These are phyloP conservation scores for Phymatocera aterrima DNA, from an alignment of 2,888 invertebrate genomes.

Conservation along the genomic window DNA sequence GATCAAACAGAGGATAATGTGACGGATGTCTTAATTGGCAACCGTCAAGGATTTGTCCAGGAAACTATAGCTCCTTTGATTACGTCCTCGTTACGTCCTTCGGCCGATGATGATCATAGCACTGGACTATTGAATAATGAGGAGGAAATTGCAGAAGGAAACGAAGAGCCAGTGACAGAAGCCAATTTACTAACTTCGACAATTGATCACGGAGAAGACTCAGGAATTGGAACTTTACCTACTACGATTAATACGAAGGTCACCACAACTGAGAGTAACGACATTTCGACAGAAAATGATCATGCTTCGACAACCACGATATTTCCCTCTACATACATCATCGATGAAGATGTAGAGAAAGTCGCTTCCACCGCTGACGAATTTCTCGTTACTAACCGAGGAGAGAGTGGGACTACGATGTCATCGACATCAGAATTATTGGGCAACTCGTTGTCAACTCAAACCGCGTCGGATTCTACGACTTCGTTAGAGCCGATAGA, in stretches of 20 bases:
- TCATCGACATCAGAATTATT: background rate
- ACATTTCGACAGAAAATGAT: background rate
- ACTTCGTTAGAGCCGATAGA: conserved; percentile 38
- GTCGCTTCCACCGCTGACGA: background rate
- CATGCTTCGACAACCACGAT: background rate
- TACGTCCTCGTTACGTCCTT: background rate
- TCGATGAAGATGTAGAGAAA: background rate
- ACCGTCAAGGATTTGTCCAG: background rate
- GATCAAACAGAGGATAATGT: background rate
- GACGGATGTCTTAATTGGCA: background rate
- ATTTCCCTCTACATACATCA: conserved; percentile 2
- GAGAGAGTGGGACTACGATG: background rate
- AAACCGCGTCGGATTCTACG: conserved; percentile 9
- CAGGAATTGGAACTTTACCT: background rate
- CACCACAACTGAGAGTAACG: background rate
- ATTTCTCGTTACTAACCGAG: background rate
- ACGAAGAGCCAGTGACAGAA: conserved; percentile 14
- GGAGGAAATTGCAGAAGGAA: background rate
- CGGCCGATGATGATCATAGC: background rate
- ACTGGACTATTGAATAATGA: background rate
- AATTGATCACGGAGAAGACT: background rate
- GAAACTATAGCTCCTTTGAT: background rate
- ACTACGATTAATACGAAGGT: background rate
- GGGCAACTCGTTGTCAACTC: background rate
- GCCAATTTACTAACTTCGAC: background rate